Base-by-base conservation (phyloP, 2,797 vertebrate species). In the Eurystomus glaucurus region DNA sequence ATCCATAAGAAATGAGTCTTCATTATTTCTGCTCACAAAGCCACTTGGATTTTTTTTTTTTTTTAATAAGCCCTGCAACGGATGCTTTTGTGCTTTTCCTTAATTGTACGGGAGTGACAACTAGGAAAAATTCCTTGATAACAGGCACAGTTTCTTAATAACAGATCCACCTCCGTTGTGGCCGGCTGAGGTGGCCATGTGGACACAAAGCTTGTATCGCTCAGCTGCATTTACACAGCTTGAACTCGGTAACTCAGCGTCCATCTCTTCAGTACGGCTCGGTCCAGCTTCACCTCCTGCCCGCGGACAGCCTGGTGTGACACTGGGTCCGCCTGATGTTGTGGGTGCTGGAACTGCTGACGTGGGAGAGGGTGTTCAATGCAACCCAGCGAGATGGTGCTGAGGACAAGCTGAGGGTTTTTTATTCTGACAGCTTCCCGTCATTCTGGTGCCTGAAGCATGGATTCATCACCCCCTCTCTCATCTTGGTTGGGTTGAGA, bases 1-100 rank as follows among this genome's bases (percentile, higher is more conserved):
- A 70, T 82, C 91, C 11, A 5, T 93, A 95, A 93, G 96, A 85
- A 95, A 95, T 85, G 91, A 96, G 75, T 52, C 86, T 89, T 97
- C 84, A 33, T 95, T 97, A 91, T 79, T 95, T 79, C 75, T 92
- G 77, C 75, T 94, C 55, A 64, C 92, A 91, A 88, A 91, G 55
- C 62, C 14, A 5, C 74, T 93, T 88, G 16, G 70, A 71, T 86
- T 90, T 43, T 51, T 57, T 35, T n/a, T 55, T 25, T 22, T 1
- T 16, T 72, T 13, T 37, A 74, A 4, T 29, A 58, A 89, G 48
- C 80, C 46, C 66, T 60, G 57, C 71, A 58, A 0, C 1, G 11
- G 31, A 4, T 58, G 43, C 74, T 69, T 22, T 37, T 4, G 0
- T 58, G 50, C 39, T 78, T 70, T 45, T 85, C 54, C 51, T 60